Percentiles rank a stretch among this genome's conserved stretches.
These are phyloP conservation scores for Xenopus tropicalis DNA, from an alignment of 2,113 vertebrate genomes.

Conservation along the genomic window UCB_Xtro_10.0 CM004452.2:39236501-39237000, in stretches of 20 bases:
- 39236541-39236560: too few species aligned
- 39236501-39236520: too few species aligned
- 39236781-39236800: neutral
- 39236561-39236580: too few species aligned
- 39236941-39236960: conserved; percentile 24
- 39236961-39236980: neutral
- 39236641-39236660: too few species aligned
- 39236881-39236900: neutral
- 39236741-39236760: neutral
- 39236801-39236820: conserved; percentile 21
- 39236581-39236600: too few species aligned
- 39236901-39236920: conserved; percentile 3
- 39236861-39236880: conserved; percentile 23
- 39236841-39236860: conserved; percentile 4
- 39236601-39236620: too few species aligned
- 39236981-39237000: neutral
- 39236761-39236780: conserved; percentile 5
- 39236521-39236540: too few species aligned
- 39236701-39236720: too few species aligned
- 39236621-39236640: too few species aligned
- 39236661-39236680: too few species aligned
- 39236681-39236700: too few species aligned
- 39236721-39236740: neutral
- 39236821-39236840: conserved; percentile 8
- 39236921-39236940: conserved; percentile 16